Percentiles rank a stretch among this genome's conserved stretches.
Evolutionary conservation across 2,797 vertebrate genomes (phyloP).

Genomic region (Lates japonicus): DNA sequence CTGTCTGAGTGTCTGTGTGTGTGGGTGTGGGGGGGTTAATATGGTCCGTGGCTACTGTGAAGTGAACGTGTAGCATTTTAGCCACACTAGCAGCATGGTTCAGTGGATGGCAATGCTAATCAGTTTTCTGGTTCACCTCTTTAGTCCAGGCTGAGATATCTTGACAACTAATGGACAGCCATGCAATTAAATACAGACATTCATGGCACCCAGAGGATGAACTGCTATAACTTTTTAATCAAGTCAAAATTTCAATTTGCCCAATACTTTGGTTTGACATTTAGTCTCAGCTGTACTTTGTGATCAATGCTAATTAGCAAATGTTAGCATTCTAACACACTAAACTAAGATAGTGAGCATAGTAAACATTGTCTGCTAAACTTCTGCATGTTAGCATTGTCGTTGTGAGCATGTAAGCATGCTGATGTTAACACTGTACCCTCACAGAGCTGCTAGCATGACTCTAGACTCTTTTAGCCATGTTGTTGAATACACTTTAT

Average conservation of each 20-base stretch:
- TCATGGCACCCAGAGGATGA: not conserved
- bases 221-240: not conserved
- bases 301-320: not conserved
- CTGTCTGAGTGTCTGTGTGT: not conserved
- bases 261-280: not conserved
- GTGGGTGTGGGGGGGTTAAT: not conserved
- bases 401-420: not conserved
- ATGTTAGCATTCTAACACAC: not conserved
- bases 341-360: not conserved
- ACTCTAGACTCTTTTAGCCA: not conserved
- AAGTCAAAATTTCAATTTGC: not conserved
- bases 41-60: not conserved
- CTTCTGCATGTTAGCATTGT: not conserved
- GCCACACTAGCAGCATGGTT: not conserved
- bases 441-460: not conserved
- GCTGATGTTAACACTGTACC: not conserved
- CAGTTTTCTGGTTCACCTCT: not conserved
- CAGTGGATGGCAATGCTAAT: not conserved
- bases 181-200: not conserved
- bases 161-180: not conserved
- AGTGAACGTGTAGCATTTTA: not conserved
- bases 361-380: not conserved
- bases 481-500: conserved; percentile 8
- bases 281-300: not conserved
- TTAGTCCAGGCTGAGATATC: not conserved